phyloP scores from a whole-genome alignment of 2,113 vertebrate species.

The Micronisus gabar region DNA sequence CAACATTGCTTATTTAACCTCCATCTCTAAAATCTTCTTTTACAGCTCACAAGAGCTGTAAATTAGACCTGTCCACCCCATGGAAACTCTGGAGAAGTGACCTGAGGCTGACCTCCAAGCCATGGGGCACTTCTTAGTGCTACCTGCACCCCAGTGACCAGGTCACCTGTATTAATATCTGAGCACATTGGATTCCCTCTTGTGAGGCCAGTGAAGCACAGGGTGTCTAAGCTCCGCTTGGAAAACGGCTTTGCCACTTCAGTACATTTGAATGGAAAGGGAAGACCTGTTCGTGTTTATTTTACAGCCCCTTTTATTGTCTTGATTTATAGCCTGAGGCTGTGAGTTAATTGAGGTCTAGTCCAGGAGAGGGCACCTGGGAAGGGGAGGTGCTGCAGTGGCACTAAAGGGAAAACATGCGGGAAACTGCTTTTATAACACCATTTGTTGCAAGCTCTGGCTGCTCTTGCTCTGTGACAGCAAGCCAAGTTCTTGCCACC shows the following conservation, averaged over 20 bases:
- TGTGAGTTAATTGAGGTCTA: constrained; percentile 80
- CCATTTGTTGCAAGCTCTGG: not conserved
- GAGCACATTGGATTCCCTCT: constrained; percentile 24
- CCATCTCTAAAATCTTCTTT: not conserved
- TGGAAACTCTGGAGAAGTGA: constrained; percentile 11
- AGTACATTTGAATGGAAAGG: constrained; percentile 80
- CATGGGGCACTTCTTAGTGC: not conserved
- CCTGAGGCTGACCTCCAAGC: constrained; percentile 67
- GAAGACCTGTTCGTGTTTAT: constrained; percentile 78
- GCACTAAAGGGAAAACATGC: not conserved
- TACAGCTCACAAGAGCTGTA: not conserved
- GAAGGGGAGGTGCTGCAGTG: constrained; percentile 19
- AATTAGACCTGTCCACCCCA: not conserved
- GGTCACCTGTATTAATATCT: constrained; percentile 69
- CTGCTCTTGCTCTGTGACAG: not conserved
- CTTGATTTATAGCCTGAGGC: constrained; percentile 84
- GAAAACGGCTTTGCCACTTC: constrained; percentile 71
- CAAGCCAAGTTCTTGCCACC: not conserved
- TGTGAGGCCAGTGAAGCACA: constrained; percentile 72
- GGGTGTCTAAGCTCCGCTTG: constrained; percentile 50
- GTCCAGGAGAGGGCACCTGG: constrained; percentile 72
- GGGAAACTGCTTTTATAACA: not conserved
- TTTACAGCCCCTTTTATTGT: constrained; percentile 77
- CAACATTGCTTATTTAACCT: constrained; percentile 42
- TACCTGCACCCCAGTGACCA: constrained; percentile 53